These are phyloP conservation scores for Sinosuthora webbiana DNA, from an alignment of 2,113 vertebrate species.

Conservation along the genomic window DNA sequence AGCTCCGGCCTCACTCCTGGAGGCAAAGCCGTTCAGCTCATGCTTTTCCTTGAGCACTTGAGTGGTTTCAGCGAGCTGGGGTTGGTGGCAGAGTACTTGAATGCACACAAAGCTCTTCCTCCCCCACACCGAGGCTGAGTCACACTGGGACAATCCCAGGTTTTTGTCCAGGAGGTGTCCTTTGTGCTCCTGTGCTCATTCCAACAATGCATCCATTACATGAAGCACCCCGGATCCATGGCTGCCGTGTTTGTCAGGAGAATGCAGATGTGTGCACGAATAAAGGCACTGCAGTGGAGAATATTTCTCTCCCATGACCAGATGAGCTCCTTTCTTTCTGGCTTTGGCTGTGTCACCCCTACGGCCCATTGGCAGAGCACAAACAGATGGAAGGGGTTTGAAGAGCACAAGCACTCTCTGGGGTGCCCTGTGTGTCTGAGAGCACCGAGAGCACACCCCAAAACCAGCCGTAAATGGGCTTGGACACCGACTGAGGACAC, in stretches of 20 bases:
- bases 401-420: not conserved
- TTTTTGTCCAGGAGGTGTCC: not conserved
- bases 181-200: accelerated
- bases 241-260: not conserved
- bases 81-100: not conserved
- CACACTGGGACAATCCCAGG: not conserved
- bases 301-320: not conserved
- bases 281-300: not conserved
- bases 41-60: not conserved
- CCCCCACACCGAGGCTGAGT: not conserved
- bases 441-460: not conserved
- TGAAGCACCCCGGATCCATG: not conserved
- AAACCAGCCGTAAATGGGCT: not conserved
- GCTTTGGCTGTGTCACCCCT: not conserved
- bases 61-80: not conserved
- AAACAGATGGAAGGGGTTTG: conserved; percentile 20
- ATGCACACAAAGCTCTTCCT: not conserved
- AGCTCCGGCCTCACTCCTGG: not conserved
- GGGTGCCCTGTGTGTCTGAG: not conserved
- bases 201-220: accelerated
- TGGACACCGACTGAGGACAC: not conserved
- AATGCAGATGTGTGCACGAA: not conserved
- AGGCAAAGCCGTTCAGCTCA: not conserved
- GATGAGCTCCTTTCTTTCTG: not conserved
- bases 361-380: conserved; percentile 1